Percentiles rank a stretch among this genome's conserved stretches.
phyloP scores from a whole-genome alignment of 1,140 invertebrate genomes.

The Argopecten irradians region DNA sequence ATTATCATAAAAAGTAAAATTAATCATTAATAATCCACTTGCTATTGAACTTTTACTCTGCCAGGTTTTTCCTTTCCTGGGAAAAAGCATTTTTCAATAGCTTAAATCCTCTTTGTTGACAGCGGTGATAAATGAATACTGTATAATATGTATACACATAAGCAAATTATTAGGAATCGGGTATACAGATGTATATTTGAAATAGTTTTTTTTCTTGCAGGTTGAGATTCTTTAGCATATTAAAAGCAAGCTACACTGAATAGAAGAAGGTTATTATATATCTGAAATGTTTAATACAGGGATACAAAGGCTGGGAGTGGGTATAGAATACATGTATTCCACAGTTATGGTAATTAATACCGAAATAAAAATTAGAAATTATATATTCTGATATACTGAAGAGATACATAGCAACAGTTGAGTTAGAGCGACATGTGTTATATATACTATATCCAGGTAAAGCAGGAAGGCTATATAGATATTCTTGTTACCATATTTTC shows the following conservation, averaged over 20 bases:
- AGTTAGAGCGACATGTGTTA: not conserved
- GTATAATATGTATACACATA: not conserved
- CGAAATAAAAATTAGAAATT: not conserved
- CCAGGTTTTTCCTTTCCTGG: too few relatives aligned
- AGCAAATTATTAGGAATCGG: not conserved
- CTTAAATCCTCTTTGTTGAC: not conserved
- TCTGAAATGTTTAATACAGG: not conserved
- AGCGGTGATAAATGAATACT: not conserved
- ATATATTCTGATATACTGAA: not conserved
- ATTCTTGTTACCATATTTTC: not conserved
- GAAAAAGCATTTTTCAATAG: too few relatives aligned
- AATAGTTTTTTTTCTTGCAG: not conserved
- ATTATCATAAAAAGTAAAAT: too few relatives aligned
- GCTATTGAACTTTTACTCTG: too few relatives aligned
- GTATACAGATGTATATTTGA: not conserved
- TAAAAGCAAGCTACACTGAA: not conserved
- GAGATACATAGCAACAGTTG: not conserved
- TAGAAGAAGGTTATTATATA: not conserved
- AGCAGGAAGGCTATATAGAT: not conserved
- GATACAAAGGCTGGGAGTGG: not conserved
- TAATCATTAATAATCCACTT: too few relatives aligned
- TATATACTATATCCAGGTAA: conserved; percentile 4
- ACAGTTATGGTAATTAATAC: not conserved
- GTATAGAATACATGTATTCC: not conserved
- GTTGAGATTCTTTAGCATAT: not conserved